A percentile compares a stretch with the other conserved stretches of the same genome.
Evolutionary conservation across 2,797 vertebrate genomes (phyloP).

Genomic region (Ceryle rudis): DNA sequence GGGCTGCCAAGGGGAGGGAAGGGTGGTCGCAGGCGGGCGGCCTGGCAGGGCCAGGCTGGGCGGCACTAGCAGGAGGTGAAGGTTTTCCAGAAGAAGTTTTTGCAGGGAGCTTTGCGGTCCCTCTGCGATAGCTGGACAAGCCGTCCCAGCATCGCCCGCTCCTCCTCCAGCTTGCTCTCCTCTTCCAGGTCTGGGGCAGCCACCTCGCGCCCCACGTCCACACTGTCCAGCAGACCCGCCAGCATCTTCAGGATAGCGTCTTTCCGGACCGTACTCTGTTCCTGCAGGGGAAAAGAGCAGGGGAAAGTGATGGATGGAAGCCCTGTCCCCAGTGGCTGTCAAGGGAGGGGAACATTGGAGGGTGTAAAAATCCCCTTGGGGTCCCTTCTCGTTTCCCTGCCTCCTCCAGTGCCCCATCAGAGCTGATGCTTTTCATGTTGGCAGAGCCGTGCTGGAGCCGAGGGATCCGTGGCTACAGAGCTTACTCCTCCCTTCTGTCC

Average conservation of each 20-base stretch:
- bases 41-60: neutral
- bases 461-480: neutral
- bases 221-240: constrained; percentile 83
- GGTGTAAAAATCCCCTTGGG: accelerated
- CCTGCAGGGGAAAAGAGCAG: constrained; percentile 68
- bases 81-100: constrained; percentile 97
- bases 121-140: constrained; percentile 82
- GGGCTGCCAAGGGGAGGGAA: neutral
- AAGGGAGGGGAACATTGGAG: neutral
- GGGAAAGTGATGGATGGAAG: accelerated
- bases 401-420: accelerated
- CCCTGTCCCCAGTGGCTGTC: accelerated
- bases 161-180: constrained; percentile 84
- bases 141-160: neutral
- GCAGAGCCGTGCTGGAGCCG: neutral
- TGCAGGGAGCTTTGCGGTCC: constrained; percentile 91
- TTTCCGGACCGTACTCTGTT: constrained; percentile 84
- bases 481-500: too few relatives aligned
- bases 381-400: neutral
- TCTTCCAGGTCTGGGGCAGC: constrained; percentile 78
- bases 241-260: constrained; percentile 88
- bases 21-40: accelerated
- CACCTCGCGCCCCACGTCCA: constrained; percentile 72
- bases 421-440: accelerated
- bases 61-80: constrained; percentile 89